A percentile compares a stretch with the other conserved stretches of the same genome.
These are phyloP conservation scores for Papilio glaucus DNA, from an alignment of 1,140 invertebrate genomes.

Conservation along the genomic window DNA sequence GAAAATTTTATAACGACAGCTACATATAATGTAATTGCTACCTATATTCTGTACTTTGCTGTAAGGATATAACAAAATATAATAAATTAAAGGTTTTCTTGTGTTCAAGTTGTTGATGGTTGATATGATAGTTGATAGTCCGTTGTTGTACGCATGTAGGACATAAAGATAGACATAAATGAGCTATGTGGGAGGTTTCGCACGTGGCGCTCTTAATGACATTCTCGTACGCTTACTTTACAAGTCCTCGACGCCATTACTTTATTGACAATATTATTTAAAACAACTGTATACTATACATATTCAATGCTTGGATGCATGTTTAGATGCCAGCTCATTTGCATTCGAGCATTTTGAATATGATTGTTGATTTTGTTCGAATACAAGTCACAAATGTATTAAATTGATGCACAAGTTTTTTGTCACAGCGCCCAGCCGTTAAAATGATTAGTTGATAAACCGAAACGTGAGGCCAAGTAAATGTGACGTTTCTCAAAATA, in stretches of 20 bases:
- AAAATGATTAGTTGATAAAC: too few relatives aligned
- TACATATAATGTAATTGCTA: too few relatives aligned
- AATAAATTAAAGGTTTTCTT: conserved; percentile 47
- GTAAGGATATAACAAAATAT: background rate
- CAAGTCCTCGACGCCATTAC: conserved; percentile 6
- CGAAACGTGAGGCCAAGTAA: too few relatives aligned
- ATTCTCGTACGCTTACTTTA: background rate
- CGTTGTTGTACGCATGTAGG: conserved; percentile 38
- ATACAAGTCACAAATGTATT: too few relatives aligned
- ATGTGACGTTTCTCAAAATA: too few relatives aligned
- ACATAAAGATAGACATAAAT: conserved; percentile 39
- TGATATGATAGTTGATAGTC: conserved; percentile 47
- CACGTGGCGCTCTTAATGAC: conserved; percentile 11
- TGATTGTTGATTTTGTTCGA: too few relatives aligned
- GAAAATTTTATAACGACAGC: too few relatives aligned
- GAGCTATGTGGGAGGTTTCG: conserved; percentile 17
- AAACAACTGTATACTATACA: background rate
- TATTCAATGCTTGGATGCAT: background rate
- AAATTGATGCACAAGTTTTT: too few relatives aligned
- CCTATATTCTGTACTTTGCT: too few relatives aligned
- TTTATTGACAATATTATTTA: conserved; percentile 20
- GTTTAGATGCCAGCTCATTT: background rate
- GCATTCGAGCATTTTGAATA: too few relatives aligned
- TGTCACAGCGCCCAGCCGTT: too few relatives aligned
- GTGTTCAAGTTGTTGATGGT: conserved; percentile 41